Conservation (phyloP, 2,113 vertebrate species). For the Notiomystis cincta region DNA sequence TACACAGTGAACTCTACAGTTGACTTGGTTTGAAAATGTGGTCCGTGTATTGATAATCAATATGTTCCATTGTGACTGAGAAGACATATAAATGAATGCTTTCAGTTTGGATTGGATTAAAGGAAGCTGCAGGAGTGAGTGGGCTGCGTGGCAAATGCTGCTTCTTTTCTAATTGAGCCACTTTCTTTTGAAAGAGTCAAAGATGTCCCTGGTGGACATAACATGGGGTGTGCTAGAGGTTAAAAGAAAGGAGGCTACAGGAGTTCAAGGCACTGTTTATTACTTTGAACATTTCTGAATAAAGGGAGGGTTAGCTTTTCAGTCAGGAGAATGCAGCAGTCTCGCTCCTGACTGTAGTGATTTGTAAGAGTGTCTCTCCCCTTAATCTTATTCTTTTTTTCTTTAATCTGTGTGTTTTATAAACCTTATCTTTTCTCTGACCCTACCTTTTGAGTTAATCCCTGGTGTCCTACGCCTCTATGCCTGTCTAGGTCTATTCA, state of each 20-base stretch:
- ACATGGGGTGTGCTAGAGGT: background rate
- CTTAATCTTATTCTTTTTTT: slow-evolving; percentile 42
- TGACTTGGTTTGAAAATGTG: background rate
- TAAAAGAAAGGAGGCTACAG: background rate
- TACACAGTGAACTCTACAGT: background rate
- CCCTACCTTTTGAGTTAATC: background rate
- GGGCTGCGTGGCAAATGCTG: background rate
- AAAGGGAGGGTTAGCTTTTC: slow-evolving; percentile 15
- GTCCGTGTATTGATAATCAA: slow-evolving; percentile 15
- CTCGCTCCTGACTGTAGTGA: background rate
- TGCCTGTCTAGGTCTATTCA: background rate
- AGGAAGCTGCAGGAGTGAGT: background rate
- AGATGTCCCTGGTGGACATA: slow-evolving; percentile 6
- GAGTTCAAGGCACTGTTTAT: slow-evolving; percentile 24
- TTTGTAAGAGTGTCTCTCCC: slow-evolving; percentile 9
- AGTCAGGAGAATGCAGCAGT: slow-evolving; percentile 9
- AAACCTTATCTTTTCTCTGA: slow-evolving; percentile 11
- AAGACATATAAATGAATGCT: background rate
- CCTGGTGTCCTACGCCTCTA: background rate
- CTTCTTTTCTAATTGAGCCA: slow-evolving; percentile 49
- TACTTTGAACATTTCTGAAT: slow-evolving; percentile 42
- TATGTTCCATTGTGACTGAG: background rate
- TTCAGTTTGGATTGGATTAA: background rate
- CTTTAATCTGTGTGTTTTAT: slow-evolving; percentile 34
- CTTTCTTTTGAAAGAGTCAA: background rate